Conservation (phyloP, 1,140 invertebrate species). For the Brachionus sp. region DNA sequence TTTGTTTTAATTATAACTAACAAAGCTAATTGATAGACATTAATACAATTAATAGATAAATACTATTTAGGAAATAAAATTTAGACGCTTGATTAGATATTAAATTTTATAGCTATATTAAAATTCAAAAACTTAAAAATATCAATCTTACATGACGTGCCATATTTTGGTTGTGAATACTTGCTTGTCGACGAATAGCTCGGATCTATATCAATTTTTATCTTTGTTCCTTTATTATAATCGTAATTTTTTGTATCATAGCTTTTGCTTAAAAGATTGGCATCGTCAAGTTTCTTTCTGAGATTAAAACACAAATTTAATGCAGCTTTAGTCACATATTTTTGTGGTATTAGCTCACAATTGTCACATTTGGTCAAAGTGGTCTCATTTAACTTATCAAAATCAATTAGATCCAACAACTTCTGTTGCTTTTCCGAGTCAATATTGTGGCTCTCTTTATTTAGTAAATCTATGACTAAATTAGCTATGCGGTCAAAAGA, state of each 20-base stretch:
- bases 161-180: neutral
- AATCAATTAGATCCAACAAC: slow-evolving; percentile 52
- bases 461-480: slow-evolving; percentile 52
- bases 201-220: neutral
- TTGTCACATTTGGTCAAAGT: slow-evolving; percentile 47
- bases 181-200: neutral
- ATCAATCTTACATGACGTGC: neutral
- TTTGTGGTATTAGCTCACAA: slow-evolving; percentile 49
- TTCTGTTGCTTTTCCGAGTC: slow-evolving; percentile 50
- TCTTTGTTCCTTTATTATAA: slow-evolving; percentile 7
- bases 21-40: too few relatives aligned
- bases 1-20: too few relatives aligned
- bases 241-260: neutral
- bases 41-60: neutral
- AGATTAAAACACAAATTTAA: slow-evolving; percentile 51
- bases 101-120: neutral
- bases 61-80: neutral
- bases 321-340: slow-evolving; percentile 52
- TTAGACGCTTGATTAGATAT: neutral
- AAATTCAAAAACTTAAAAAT: neutral
- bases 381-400: slow-evolving; percentile 51
- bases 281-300: slow-evolving; percentile 34
- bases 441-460: slow-evolving; percentile 50
- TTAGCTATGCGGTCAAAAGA: slow-evolving; percentile 53
- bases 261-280: neutral